Conservation (phyloP, 2,113 vertebrate species). For the Megaptera novaeangliae region DNA sequence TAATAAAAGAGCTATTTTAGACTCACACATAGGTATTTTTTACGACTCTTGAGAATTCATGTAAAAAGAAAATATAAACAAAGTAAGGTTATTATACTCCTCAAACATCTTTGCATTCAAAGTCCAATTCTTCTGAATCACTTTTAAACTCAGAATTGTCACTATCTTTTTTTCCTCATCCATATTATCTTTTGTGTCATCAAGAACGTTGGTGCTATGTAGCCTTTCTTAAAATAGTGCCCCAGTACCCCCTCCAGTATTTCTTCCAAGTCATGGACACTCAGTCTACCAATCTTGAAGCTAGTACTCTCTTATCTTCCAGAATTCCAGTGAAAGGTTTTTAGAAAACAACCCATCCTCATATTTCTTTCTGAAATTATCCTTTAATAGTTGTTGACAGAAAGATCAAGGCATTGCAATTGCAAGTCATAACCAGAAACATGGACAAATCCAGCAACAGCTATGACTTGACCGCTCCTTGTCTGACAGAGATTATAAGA, state of each 20-base stretch:
- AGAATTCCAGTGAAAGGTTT: neutral
- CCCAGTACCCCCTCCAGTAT: neutral
- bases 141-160: neutral
- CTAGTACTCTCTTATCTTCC: neutral
- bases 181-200: neutral
- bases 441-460: neutral
- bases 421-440: neutral
- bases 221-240: neutral
- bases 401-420: neutral
- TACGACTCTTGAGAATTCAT: neutral
- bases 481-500: neutral
- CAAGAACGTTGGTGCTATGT: neutral
- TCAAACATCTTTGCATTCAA: neutral
- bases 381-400: neutral
- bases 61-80: neutral
- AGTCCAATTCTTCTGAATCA: neutral
- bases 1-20: neutral
- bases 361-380: neutral
- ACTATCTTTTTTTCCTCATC: neutral
- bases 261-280: neutral
- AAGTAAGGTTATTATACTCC: neutral
- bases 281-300: neutral
- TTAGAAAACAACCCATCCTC: neutral
- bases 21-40: neutral
- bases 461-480: neutral